Percentiles rank a stretch among this genome's conserved stretches.
phyloP scores from a whole-genome alignment of 2,888 invertebrate species.

The Stenodema calcarata region DNA sequence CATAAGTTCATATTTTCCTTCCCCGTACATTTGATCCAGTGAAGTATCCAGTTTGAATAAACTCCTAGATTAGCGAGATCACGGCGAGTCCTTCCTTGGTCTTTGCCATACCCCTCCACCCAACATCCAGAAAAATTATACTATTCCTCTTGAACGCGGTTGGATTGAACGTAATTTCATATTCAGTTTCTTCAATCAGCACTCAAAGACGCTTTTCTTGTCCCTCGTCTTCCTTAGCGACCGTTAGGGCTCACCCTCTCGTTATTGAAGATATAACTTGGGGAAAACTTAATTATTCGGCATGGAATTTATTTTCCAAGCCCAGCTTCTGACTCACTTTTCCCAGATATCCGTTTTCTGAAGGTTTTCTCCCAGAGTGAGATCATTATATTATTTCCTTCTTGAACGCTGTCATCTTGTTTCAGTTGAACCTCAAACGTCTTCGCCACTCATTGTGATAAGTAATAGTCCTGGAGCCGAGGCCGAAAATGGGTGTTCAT shows the following conservation, averaged over 20 bases:
- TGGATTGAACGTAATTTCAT: slow-evolving; percentile 29
- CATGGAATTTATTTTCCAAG: slow-evolving; percentile 19
- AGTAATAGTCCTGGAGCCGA: too few relatives aligned
- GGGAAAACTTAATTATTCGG: slow-evolving; percentile 42
- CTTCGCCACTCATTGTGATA: too few relatives aligned
- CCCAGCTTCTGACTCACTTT: not conserved
- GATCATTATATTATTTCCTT: not conserved
- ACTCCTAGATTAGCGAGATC: slow-evolving; percentile 16
- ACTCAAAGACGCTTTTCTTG: slow-evolving; percentile 19
- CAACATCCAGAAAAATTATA: slow-evolving; percentile 10
- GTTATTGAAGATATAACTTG: slow-evolving; percentile 41
- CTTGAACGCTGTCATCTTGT: not conserved
- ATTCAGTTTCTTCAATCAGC: slow-evolving; percentile 32
- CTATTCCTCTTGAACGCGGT: slow-evolving; percentile 22
- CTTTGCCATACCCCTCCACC: not conserved
- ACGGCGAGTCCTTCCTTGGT: not conserved
- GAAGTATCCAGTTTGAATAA: too few relatives aligned
- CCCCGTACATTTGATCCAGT: too few relatives aligned
- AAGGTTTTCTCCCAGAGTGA: not conserved
- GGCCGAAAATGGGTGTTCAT: too few relatives aligned
- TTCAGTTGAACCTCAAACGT: too few relatives aligned
- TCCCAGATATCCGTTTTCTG: not conserved
- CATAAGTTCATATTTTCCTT: too few relatives aligned
- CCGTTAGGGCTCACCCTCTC: not conserved
- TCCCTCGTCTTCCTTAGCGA: slow-evolving; percentile 6